phyloP scores from a whole-genome alignment of 2,888 invertebrate species.

The Apomyelois bistriatella region DNA sequence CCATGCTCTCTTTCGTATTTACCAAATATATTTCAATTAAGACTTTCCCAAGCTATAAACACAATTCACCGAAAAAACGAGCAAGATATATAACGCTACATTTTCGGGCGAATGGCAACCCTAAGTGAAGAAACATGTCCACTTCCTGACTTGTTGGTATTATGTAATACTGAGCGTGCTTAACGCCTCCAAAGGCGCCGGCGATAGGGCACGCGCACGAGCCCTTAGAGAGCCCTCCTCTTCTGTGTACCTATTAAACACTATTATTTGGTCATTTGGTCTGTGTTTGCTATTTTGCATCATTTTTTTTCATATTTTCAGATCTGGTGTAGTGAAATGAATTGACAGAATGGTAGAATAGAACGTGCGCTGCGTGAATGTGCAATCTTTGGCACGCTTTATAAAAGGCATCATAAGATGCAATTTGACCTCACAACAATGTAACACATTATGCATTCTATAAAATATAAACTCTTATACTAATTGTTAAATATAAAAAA shows the following conservation, averaged over 20 bases:
- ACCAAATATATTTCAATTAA: no score
- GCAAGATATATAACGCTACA: background rate
- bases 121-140: slow-evolving; percentile 6
- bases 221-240: background rate
- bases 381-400: no score
- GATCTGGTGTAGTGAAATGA: no score
- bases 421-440: no score
- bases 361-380: no score
- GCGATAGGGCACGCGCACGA: background rate
- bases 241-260: background rate
- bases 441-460: no score
- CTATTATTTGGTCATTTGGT: background rate
- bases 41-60: background rate
- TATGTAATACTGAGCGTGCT: background rate
- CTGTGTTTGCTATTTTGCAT: background rate
- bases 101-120: background rate
- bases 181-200: background rate
- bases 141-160: slow-evolving; percentile 3
- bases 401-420: no score
- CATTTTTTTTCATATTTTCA: background rate
- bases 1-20: no score
- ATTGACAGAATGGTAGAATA: no score
- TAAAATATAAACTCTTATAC: no score
- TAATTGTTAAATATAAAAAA: no score
- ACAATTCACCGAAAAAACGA: background rate